Conservation (phyloP, 2,113 vertebrate genomes). For the Centropristis striata region DNA sequence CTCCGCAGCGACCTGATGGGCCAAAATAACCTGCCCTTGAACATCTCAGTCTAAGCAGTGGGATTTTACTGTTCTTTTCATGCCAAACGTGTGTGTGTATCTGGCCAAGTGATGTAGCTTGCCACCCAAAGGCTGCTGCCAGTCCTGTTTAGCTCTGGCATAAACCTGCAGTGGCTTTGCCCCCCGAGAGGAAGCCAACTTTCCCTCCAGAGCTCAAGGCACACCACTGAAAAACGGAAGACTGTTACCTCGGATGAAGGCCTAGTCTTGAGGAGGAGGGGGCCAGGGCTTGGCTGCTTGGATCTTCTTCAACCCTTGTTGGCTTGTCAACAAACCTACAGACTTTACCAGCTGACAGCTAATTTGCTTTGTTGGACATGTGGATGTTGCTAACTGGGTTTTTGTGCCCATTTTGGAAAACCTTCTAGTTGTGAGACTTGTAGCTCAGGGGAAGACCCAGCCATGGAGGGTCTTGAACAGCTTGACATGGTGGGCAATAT, state of each 20-base stretch:
- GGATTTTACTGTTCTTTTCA: background rate
- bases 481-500: slow-evolving; percentile 93
- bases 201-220: slow-evolving; percentile 3
- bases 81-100: slow-evolving; percentile 7
- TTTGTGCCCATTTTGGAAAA: slow-evolving; percentile 42
- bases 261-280: slow-evolving; percentile 26
- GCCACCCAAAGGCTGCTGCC: slow-evolving; percentile 9
- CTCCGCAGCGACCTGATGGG: slow-evolving; percentile 20
- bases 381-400: slow-evolving; percentile 29
- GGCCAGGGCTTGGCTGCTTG: slow-evolving; percentile 26
- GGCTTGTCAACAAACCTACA: background rate
- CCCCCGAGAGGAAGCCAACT: background rate
- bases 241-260: slow-evolving; percentile 47
- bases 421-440: slow-evolving; percentile 20
- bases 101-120: slow-evolving; percentile 27
- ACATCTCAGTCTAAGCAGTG: background rate
- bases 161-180: slow-evolving; percentile 28
- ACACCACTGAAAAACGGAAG: slow-evolving; percentile 24
- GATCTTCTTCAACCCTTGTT: background rate
- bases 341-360: slow-evolving; percentile 9
- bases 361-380: slow-evolving; percentile 42
- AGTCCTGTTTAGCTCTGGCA: slow-evolving; percentile 28
- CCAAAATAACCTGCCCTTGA: background rate
- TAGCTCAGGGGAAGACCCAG: slow-evolving; percentile 20
- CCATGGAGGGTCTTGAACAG: slow-evolving; percentile 89